Evolutionary conservation across 2,113 vertebrate genomes (phyloP).

Genomic region (Cyprinodon tularosa): DNA sequence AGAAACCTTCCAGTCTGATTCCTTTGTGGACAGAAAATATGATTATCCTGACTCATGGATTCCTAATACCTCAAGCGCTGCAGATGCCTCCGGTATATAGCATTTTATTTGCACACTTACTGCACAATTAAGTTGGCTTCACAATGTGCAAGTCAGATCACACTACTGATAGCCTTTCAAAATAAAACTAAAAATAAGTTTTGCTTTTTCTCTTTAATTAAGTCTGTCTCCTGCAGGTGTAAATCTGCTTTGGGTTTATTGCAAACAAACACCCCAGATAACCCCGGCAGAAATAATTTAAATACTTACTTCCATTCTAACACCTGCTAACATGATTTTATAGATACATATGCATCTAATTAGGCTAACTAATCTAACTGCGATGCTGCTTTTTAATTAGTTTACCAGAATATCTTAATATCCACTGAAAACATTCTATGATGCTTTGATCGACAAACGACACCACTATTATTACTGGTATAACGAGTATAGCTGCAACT

Average conservation of each 20-base stretch:
- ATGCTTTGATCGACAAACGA: background rate
- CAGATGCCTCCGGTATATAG: constrained; percentile 14
- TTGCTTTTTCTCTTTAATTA: background rate
- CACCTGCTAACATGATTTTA: background rate
- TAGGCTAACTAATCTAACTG: background rate
- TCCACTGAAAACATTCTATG: background rate
- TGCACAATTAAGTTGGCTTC: background rate
- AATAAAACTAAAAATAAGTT: background rate
- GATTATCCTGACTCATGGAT: constrained; percentile 69
- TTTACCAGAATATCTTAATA: background rate
- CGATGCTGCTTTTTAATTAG: background rate
- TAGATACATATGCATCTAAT: background rate
- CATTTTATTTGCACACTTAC: constrained; percentile 2
- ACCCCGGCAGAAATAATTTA: background rate
- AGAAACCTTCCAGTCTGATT: constrained; percentile 58
- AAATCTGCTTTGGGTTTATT: background rate
- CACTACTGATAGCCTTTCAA: background rate
- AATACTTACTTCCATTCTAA: background rate
- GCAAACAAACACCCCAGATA: background rate
- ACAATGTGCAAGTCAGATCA: background rate
- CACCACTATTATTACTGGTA: background rate
- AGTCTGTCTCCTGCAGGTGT: background rate
- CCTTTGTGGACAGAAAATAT: constrained; percentile 45
- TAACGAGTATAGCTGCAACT: background rate
- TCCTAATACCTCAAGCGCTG: constrained; percentile 27